Evolutionary conservation across 2,113 vertebrate genomes (phyloP), one percentile per base, ranked within the genome.

Genomic region (Euleptes europaea): DNA sequence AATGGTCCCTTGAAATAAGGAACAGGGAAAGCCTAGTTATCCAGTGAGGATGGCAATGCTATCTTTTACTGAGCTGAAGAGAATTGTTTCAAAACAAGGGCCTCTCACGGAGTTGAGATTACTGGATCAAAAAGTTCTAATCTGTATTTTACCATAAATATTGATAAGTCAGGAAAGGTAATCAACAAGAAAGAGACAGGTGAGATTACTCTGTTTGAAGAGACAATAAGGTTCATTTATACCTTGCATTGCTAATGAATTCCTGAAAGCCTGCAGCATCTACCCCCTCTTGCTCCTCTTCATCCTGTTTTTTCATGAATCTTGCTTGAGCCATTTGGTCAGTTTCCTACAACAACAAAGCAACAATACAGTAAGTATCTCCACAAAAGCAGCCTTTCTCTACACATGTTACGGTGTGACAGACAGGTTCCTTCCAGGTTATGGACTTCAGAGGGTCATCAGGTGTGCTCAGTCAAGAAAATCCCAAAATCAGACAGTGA

Each of bases 201-300:
- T 28, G 26, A 63, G 60, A 63, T 63, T 63, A 63, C 26, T 70
- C 38, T 13, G 60, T 65, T 38, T 42, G 12, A 13, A 84, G 86
- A 49, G 88, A 89, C 83, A 90, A 88, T 28, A 90, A 87, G 88
- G 85, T 54, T 57, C 75, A 75, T 86, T 92, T 91, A 80, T 95
- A 99, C 98, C 98, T 99, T 90, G 98, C 98, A 89, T 91, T 93
- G 49, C 90, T 92, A 95, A 99, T 97, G 92, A 98, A 99, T 84
- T 97, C 96, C 86, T 96, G 96, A 95, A 99, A 99, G 70, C 94
- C 95, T 94, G 94, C 95, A 73, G 96, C 86, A 90, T 97, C 97
- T 80, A 99, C 95, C 79, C 97, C 97, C 11, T 91, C 94, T 66
- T 97, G 96, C 33, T 92, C 94, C 54, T 97, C 96, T 42, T 97